A percentile compares a stretch with the other conserved stretches of the same genome.
Evolutionary conservation across 2,797 vertebrate genomes (phyloP).

Genomic region (Ceryle rudis): DNA sequence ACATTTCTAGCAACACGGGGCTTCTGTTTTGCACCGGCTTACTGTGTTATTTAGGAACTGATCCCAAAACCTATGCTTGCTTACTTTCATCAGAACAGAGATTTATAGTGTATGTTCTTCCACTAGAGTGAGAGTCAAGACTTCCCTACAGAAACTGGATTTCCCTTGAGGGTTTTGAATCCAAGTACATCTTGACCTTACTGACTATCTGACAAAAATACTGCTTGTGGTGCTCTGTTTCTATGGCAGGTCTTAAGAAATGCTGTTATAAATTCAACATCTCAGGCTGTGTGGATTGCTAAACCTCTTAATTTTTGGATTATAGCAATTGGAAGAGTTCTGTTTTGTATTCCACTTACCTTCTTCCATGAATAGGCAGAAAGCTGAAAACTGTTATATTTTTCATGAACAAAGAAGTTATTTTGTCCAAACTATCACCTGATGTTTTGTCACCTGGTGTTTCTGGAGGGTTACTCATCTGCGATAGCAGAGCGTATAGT

Average conservation of each 20-base stretch:
- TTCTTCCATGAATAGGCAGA: not conserved
- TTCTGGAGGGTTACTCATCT: not conserved
- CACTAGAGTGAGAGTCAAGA: not conserved
- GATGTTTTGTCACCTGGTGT: not conserved
- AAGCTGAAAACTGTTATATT: not conserved
- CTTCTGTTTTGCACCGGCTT: not conserved
- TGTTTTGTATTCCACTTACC: fast-evolving
- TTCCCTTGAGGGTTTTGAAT: not conserved
- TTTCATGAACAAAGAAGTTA: not conserved
- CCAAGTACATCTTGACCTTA: slow-evolving; percentile 16
- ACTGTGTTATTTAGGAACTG: not conserved
- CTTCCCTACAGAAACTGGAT: not conserved
- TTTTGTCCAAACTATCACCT: not conserved
- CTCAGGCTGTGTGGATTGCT: not conserved
- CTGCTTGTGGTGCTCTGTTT: not conserved
- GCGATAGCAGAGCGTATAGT: not conserved
- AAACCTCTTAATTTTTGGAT: not conserved
- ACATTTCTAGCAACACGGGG: not conserved
- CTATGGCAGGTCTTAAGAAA: not conserved
- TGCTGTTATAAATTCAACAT: not conserved
- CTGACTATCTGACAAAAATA: slow-evolving; percentile 23
- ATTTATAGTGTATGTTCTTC: slow-evolving; percentile 4
- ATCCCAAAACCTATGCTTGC: not conserved
- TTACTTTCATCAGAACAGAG: not conserved
- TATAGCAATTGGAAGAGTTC: not conserved